phyloP scores from a whole-genome alignment of 2,113 vertebrate genomes.

The Labeo catla region DNA sequence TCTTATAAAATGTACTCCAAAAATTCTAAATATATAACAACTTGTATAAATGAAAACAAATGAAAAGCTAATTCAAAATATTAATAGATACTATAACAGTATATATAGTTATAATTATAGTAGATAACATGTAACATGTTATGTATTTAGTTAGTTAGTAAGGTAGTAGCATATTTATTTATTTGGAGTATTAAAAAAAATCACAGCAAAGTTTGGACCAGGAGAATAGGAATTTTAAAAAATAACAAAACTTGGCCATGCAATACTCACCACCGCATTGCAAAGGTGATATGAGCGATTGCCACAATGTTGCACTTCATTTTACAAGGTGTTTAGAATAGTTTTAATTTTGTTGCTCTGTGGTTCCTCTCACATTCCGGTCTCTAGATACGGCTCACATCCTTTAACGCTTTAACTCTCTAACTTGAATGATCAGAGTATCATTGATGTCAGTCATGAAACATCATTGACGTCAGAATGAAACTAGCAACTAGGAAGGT shows the following conservation, averaged over 20 bases:
- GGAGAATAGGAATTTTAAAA: background rate
- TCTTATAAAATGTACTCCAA: too few relatives aligned
- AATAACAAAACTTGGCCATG: background rate
- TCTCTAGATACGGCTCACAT: background rate
- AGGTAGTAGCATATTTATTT: background rate
- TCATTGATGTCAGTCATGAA: background rate
- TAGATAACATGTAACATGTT: too few relatives aligned
- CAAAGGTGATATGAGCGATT: background rate
- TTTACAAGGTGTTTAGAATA: background rate
- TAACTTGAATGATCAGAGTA: background rate
- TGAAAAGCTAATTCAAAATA: too few relatives aligned
- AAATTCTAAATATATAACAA: too few relatives aligned
- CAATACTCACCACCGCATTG: background rate
- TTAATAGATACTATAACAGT: too few relatives aligned
- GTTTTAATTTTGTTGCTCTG: background rate
- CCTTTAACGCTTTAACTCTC: background rate
- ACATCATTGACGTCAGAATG: background rate
- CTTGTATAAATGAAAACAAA: too few relatives aligned
- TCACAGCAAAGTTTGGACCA: background rate
- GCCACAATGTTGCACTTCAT: background rate
- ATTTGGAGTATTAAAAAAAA: background rate
- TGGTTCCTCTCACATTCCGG: background rate
- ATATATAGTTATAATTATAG: too few relatives aligned
- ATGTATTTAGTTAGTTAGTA: too few relatives aligned
- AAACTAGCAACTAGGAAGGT: background rate